Percentiles rank a stretch among this genome's conserved stretches.
Evolutionary conservation across 1,140 invertebrate genomes (phyloP).

Genomic region (Scylla paramamosain): DNA sequence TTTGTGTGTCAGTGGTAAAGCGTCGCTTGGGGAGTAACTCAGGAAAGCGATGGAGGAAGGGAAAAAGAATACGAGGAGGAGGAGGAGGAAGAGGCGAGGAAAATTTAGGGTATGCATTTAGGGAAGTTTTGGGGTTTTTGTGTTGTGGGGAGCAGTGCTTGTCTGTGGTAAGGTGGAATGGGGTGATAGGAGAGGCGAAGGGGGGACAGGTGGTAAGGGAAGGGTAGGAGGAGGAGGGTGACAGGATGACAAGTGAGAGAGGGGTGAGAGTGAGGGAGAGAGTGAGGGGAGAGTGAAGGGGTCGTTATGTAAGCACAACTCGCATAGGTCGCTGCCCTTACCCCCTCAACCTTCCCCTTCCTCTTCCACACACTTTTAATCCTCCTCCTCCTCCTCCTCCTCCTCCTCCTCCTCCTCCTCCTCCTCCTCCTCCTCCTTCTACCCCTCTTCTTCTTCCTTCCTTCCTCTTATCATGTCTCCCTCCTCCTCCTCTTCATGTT

Average conservation of each 20-base stretch:
- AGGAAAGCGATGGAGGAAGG: background rate
- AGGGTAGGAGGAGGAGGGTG: background rate
- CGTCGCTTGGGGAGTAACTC: background rate
- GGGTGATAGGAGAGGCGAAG: background rate
- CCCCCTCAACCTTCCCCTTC: background rate
- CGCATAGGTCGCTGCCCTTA: background rate
- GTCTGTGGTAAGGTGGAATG: background rate
- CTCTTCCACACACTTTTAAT: background rate
- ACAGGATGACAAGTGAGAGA: too few species aligned
- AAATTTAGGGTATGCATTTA: background rate
- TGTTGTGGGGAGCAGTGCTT: background rate
- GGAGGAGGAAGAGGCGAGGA: background rate
- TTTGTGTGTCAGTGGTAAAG: background rate
- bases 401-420: background rate
- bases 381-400: background rate
- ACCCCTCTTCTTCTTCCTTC: too few species aligned
- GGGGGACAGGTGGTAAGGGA: background rate
- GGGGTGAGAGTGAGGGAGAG: too few species aligned
- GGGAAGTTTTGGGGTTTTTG: background rate
- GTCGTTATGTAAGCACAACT: background rate
- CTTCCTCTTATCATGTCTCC: too few species aligned
- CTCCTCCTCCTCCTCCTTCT: too few species aligned
- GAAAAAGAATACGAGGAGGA: background rate
- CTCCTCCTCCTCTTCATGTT: too few species aligned
- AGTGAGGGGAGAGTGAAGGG: background rate